Evolutionary conservation across 2,797 vertebrate species (phyloP).

Genomic region (Rhynchonycteris naso): DNA sequence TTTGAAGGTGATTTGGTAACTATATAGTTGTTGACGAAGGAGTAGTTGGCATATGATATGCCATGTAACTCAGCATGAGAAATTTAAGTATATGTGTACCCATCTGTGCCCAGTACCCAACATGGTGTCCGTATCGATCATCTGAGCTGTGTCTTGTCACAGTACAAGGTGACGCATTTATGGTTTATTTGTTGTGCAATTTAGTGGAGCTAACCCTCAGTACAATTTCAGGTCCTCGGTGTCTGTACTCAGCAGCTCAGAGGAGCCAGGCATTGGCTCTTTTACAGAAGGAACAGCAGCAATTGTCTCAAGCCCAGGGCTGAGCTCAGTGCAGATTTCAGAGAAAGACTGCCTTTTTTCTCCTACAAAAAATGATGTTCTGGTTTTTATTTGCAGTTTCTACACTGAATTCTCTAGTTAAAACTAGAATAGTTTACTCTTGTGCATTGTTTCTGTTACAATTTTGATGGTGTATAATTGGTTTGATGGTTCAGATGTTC

Average conservation of each 20-base stretch:
- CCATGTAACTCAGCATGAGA: not conserved
- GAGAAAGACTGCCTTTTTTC: not conserved
- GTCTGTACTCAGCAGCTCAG: not conserved
- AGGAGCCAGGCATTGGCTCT: not conserved
- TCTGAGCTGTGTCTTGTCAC: not conserved
- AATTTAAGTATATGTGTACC: not conserved
- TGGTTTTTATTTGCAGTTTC: not conserved
- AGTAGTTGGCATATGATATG: not conserved
- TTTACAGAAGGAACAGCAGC: not conserved
- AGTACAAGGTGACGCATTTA: not conserved
- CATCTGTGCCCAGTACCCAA: fast-evolving
- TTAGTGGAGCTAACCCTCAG: not conserved
- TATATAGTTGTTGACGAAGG: not conserved
- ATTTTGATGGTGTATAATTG: not conserved
- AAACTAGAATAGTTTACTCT: not conserved
- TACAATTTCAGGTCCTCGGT: not conserved
- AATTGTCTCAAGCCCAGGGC: not conserved
- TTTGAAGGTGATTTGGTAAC: constrained; percentile 4
- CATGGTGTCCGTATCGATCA: not conserved
- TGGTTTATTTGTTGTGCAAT: not conserved
- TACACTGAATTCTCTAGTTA: not conserved
- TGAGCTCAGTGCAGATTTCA: not conserved
- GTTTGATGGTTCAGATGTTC: not conserved
- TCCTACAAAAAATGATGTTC: not conserved
- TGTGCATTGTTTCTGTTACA: not conserved